Percentiles rank a stretch among this genome's conserved stretches.
Evolutionary conservation across 2,888 invertebrate genomes (phyloP).

Genomic region (Sialis lutaria): DNA sequence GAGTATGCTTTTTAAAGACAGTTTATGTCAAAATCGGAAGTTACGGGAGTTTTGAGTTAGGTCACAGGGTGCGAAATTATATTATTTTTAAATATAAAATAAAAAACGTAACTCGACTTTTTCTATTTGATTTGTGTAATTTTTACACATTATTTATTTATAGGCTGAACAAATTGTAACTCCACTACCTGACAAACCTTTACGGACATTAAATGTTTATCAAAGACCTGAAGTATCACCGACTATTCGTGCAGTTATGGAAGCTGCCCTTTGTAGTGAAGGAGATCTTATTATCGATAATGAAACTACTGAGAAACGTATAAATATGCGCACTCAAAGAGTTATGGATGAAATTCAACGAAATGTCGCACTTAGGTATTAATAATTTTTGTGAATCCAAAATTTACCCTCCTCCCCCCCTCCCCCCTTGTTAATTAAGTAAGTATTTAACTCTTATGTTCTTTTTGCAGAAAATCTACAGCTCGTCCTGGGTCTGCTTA

Average conservation of each 20-base stretch:
- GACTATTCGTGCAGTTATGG: constrained; percentile 46
- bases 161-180: constrained; percentile 52
- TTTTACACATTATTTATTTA: constrained; percentile 7
- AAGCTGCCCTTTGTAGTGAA: constrained; percentile 34
- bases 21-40: too few species aligned
- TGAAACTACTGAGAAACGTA: background rate
- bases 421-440: too few species aligned
- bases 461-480: too few species aligned
- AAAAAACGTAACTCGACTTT: too few species aligned
- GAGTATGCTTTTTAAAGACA: too few species aligned
- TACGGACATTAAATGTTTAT: constrained; percentile 59
- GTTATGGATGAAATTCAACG: constrained; percentile 3
- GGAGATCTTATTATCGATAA: constrained; percentile 7
- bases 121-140: background rate
- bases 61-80: too few species aligned
- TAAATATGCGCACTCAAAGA: constrained; percentile 1
- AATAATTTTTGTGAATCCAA: too few species aligned
- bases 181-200: constrained; percentile 57
- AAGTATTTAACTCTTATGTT: too few species aligned
- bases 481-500: too few species aligned
- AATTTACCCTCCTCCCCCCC: too few species aligned
- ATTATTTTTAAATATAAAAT: too few species aligned
- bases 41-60: too few species aligned
- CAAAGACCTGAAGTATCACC: constrained; percentile 53
- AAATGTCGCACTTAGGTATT: background rate